phyloP scores from a whole-genome alignment of 1,140 invertebrate species.

The Aphelenchoides besseyi region DNA sequence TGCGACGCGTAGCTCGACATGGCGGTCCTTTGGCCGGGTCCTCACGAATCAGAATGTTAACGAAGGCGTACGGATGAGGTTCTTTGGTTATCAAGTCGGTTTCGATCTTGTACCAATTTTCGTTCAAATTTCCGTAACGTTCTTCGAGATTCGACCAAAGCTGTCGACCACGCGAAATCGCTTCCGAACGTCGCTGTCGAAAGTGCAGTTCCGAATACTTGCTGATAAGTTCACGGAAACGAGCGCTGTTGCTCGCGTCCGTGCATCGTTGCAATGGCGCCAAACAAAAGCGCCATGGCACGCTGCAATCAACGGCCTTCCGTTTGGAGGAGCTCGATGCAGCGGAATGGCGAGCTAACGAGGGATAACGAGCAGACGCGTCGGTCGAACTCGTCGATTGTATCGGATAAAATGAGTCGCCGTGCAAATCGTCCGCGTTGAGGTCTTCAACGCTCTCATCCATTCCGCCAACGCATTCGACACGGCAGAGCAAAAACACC shows the following conservation, averaged over 20 bases:
- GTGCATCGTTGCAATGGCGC: background rate
- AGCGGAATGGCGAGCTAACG: background rate
- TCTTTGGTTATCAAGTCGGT: background rate
- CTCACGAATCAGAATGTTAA: constrained; percentile 14
- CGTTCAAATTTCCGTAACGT: background rate
- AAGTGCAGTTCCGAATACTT: constrained; percentile 2
- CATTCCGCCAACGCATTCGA: background rate
- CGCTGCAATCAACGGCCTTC: background rate
- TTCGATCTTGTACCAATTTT: background rate
- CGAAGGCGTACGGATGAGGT: background rate
- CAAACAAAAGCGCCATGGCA: background rate
- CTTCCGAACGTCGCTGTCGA: background rate
- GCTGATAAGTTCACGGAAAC: background rate
- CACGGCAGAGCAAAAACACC: background rate
- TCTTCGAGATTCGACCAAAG: background rate
- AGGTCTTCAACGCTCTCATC: background rate
- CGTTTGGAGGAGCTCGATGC: background rate
- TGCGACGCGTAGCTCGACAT: background rate
- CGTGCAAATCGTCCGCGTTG: background rate
- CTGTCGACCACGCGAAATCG: background rate
- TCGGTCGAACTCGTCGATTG: background rate
- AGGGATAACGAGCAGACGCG: background rate
- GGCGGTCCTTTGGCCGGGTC: background rate
- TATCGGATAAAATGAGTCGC: background rate
- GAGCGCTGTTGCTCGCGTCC: background rate